Conservation (phyloP, 2,113 vertebrate genomes). For the Elephantulus edwardii region DNA sequence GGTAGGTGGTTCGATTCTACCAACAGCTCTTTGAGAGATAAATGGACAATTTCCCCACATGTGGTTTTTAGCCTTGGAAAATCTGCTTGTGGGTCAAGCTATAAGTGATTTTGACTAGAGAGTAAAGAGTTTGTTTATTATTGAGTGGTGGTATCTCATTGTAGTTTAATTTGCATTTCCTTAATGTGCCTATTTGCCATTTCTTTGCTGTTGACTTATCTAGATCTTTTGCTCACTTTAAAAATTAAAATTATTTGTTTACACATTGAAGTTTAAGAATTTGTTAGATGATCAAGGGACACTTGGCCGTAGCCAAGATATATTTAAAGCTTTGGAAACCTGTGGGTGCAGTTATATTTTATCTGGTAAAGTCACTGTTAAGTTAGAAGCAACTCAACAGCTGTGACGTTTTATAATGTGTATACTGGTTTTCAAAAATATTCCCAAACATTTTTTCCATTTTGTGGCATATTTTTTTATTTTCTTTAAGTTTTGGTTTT, state of each 20-base stretch:
- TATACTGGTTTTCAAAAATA: background rate
- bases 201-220: conserved; percentile 1
- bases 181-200: background rate
- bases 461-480: conserved; percentile 16
- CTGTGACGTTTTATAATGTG: background rate
- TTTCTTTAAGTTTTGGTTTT: background rate
- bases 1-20: too few species aligned
- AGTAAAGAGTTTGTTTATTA: too few species aligned
- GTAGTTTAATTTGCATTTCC: conserved; percentile 49
- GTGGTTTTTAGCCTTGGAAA: too few species aligned
- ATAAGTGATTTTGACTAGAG: too few species aligned
- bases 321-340: too few species aligned
- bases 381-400: background rate
- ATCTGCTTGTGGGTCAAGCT: too few species aligned
- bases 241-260: conserved; percentile 13
- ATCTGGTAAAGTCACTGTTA: background rate
- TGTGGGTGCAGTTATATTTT: too few species aligned
- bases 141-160: too few species aligned
- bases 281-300: background rate
- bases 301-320: background rate
- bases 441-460: background rate
- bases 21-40: too few species aligned
- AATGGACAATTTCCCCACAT: too few species aligned
- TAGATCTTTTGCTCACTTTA: conserved; percentile 3
- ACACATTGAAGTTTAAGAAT: conserved; percentile 47